Base-by-base conservation (phyloP, 2,797 vertebrate species). In the Toxotes lorentzi region DNA sequence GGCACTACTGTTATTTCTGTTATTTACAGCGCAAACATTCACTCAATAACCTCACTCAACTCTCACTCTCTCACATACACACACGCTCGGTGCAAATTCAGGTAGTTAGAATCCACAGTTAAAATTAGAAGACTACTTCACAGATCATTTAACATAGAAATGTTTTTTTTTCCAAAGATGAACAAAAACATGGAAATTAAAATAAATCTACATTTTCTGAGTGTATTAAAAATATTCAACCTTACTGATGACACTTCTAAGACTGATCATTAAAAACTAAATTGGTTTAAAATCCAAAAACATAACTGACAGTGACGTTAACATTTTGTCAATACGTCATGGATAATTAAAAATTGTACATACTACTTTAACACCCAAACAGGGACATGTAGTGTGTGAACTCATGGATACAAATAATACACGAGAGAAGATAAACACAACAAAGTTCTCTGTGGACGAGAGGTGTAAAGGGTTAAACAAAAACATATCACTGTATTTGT, bases 1-100 rank as follows among this genome's bases (percentile, higher is more conserved):
- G 89, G 89, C 91, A 90, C 84, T 88, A 85, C 64, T 68, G 43
- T 81, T 41, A 51, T 71, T 81, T 48, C 64, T 68, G 43, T 81
- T 41, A 51, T 71, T 81, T 48, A 88, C 68, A 83, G 68, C 5
- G 2, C 73, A 82, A 57, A 82, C 59, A 69, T 63, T 21, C 64
- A 16, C 51, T 19, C 54, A 61, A 24, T 40, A 30, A 60, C 34
- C 56, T 47, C 40, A 40, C 21, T 43, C 4, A 51, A 51, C 50
- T 51, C 50, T 4, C 50, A 35, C 32, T 34, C 35, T 40, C 69
- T 61, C 53, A 38, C 14, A 1, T 27, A 66, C 30, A 48, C 34
- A 57, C 23, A 24, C 50, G 5, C 35, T 3, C 0, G 35, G 81
- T 86, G 76, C 86, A 90, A 87, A 89, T 80, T 84, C 62, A 79